Evolutionary conservation across 2,797 vertebrate species (phyloP), one percentile per base, ranked within the genome.

Genomic region (Karalla daura): DNA sequence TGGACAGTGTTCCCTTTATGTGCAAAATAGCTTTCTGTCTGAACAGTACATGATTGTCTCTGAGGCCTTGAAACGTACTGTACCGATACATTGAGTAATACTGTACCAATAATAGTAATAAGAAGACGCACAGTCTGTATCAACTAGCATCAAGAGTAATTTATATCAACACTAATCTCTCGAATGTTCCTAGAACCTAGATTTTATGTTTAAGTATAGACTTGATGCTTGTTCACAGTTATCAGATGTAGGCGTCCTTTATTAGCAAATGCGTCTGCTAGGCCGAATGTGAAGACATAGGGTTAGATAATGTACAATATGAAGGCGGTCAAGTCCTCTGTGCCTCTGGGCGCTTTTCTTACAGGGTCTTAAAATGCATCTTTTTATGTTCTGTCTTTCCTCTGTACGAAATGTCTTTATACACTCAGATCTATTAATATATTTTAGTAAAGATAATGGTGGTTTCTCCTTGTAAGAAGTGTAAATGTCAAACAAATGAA

Each of bases 381-480:
- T 81, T 85, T 84, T 86, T 77, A 67, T 78, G 81, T 85, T 85
- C 74, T 81, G 50, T 85, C 67, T 85, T 85, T 85, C 81, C 73
- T 89, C 81, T 83, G 73, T 87, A 76, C 44, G 63, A 89, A 84
- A 84, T 86, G 81, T 91, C 89, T 94, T 93, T 93, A 84, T 89
- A 90, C 80, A 68, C 80, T 86, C 77, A 90, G 76, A 93, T 91
- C 83, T 89, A 85, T 91, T 93, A 91, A 93, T 92, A 92, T 94
- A 93, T 94, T 94, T 94, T 92, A 93, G 91, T 90, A 89, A 93
- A 84, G 77, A 89, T 88, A 55, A 85, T 80, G 76, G 90, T 88
- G 80, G 69, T 87, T 86, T 84, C 65, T 84, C 80, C 83, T 80
- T 89, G 88, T 90, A 86, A 86, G 77, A 87, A 81, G 70, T 91